These are phyloP conservation scores for Ctenopoma multispine DNA, from an alignment of 2,797 vertebrate genomes.

Conservation along the genomic window DNA sequence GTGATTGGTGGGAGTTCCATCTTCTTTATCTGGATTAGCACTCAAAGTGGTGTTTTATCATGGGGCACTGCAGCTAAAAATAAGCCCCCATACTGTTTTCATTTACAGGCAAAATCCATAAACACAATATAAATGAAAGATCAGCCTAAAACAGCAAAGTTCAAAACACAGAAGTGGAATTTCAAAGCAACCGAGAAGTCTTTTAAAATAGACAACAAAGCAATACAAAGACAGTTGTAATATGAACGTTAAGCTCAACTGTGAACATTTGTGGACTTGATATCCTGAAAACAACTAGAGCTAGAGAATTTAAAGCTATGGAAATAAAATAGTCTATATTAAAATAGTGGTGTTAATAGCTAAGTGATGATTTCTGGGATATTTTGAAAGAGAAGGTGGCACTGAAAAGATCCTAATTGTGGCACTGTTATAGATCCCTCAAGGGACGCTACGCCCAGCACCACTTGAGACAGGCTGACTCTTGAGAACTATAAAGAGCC, in stretches of 20 bases:
- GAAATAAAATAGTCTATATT: no score
- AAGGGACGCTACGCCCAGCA: conserved; percentile 24
- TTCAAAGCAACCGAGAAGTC: not conserved
- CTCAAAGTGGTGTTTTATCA: not conserved
- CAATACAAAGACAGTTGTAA: not conserved
- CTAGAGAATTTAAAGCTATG: no score
- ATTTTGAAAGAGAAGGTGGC: no score
- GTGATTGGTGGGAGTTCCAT: not conserved
- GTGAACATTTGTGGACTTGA: not conserved
- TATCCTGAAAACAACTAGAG: no score
- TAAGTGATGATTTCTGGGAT: no score
- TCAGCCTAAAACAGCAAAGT: not conserved
- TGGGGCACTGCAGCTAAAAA: not conserved
- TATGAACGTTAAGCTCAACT: not conserved
- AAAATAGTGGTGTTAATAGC: no score
- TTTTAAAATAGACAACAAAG: not conserved
- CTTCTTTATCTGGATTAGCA: conserved; percentile 29
- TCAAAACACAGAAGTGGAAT: no score
- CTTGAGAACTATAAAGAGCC: conserved; percentile 8
- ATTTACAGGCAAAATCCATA: not conserved
- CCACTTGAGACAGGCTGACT: conserved; percentile 33
- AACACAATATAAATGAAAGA: not conserved
- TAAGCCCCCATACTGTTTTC: not conserved
- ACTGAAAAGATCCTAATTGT: not conserved
- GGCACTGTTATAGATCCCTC: not conserved